Conservation (phyloP, 2,797 vertebrate species). For the Sebastes trivittatus region DNA sequence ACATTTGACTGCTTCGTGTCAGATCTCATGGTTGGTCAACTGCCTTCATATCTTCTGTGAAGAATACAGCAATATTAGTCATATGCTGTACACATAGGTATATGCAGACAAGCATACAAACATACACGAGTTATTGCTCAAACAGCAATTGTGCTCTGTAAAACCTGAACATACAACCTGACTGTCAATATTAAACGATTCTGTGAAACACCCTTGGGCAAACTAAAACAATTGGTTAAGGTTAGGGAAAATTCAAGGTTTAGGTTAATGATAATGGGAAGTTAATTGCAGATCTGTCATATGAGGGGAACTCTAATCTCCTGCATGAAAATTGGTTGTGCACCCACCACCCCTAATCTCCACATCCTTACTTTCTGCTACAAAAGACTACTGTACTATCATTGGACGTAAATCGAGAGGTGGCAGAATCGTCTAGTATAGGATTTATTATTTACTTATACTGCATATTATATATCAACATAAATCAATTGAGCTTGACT, state of each 20-base stretch:
- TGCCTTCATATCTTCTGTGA: neutral
- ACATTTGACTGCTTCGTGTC: neutral
- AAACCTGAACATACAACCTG: neutral
- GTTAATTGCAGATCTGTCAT: too few relatives aligned
- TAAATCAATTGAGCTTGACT: neutral
- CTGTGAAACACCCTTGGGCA: too few relatives aligned
- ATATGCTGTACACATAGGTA: neutral
- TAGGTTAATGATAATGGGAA: too few relatives aligned
- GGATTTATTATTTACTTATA: neutral
- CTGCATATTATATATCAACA: neutral
- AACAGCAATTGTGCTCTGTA: neutral
- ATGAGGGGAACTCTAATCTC: too few relatives aligned
- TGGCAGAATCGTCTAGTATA: neutral
- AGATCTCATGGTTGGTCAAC: neutral
- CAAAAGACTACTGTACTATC: neutral
- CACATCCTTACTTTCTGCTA: too few relatives aligned
- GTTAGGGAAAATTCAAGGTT: too few relatives aligned
- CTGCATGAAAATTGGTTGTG: too few relatives aligned
- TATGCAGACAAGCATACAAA: neutral
- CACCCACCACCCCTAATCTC: too few relatives aligned
- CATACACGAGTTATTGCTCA: neutral
- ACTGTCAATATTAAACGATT: neutral
- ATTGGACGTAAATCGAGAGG: neutral
- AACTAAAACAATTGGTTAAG: too few relatives aligned
- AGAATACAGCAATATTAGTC: neutral